A percentile compares a stretch with the other conserved stretches of the same genome.
Evolutionary conservation across 2,888 invertebrate species (phyloP).

Genomic region (Ophioninae sp.): DNA sequence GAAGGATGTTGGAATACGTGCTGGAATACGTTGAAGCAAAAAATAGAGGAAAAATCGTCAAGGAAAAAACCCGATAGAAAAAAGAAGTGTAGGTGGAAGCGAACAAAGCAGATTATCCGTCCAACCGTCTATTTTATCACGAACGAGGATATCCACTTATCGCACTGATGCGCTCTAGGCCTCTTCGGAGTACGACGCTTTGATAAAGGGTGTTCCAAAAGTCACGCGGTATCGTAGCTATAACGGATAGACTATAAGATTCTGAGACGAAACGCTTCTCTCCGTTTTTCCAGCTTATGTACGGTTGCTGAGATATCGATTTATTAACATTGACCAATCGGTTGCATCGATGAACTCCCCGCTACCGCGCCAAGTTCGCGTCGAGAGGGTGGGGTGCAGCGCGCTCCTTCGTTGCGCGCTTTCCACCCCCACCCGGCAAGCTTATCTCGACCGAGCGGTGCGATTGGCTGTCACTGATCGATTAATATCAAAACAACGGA

Average conservation of each 20-base stretch:
- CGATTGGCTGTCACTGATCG: too few relatives aligned
- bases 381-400: too few relatives aligned
- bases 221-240: background rate
- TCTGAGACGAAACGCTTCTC: background rate
- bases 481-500: too few relatives aligned
- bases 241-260: background rate
- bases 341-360: background rate
- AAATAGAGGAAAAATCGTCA: conserved; percentile 13
- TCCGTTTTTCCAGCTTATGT: background rate
- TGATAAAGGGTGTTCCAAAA: conserved; percentile 10
- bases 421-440: too few relatives aligned
- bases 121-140: conserved; percentile 59
- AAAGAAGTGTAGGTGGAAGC: conserved; percentile 40
- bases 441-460: too few relatives aligned
- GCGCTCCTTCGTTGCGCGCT: too few relatives aligned
- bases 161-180: conserved; percentile 58
- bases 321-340: background rate
- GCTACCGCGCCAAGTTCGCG: too few relatives aligned
- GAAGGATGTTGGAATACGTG: too few relatives aligned
- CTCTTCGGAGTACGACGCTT: conserved; percentile 7
- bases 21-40: conserved; percentile 8
- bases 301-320: background rate
- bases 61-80: conserved; percentile 29
- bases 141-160: conserved; percentile 62
- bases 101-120: conserved; percentile 60